Evolutionary conservation across 92 coral and sea anemone genomes (phyloP), one percentile per base, ranked within the genome.

Genomic region (Palythoa grandiflora): DNA sequence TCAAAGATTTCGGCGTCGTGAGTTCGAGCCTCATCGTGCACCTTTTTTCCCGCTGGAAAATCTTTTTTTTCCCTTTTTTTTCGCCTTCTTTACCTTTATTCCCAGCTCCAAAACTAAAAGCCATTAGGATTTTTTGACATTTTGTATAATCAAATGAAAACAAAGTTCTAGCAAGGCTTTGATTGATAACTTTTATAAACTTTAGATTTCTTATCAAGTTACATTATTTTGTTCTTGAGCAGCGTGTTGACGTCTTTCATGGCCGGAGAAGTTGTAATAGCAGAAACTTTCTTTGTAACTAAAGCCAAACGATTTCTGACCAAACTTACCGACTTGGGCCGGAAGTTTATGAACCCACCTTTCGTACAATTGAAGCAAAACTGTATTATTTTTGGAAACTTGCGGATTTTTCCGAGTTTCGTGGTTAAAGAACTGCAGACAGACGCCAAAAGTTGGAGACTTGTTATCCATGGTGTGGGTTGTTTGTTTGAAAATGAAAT

Each of bases 91-190:
- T 77, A 77, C 68, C 53, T 77, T 77, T 76, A 77, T 78, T 57
- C 83, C 61, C 70, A 55, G 70, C 83, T 76, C 35, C 65, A 78
- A 78, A 78, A 78, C 83, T 55, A 71, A 71, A 71, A 71, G 75
- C 47, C 75, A 36, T 71, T 71, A 71, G 75, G 75, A 71, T 71
- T 37, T 71, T 71, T 71, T 71, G 75, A 71, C 75, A 71, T 71
- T 71, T 71, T 71, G 75, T 71, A 71, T 71, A 71, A 71, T 71
- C 75, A 36, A 9, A 71, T 71, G 75, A 71, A 71, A 71, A 71
- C 75, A 71, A 71, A 71, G 77, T n/a, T n/a, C 83, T 78, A 78
- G 83, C 83, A 78, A 55, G 83, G 83, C 83, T 78, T 78, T 78
- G 83, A 78, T 55, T 76, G 80, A 51, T 76, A 78, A 77, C 83